A percentile compares a stretch with the other conserved stretches of the same genome.
Conservation (phyloP, 2,113 vertebrate genomes). For the Mus spicilegus region DNA sequence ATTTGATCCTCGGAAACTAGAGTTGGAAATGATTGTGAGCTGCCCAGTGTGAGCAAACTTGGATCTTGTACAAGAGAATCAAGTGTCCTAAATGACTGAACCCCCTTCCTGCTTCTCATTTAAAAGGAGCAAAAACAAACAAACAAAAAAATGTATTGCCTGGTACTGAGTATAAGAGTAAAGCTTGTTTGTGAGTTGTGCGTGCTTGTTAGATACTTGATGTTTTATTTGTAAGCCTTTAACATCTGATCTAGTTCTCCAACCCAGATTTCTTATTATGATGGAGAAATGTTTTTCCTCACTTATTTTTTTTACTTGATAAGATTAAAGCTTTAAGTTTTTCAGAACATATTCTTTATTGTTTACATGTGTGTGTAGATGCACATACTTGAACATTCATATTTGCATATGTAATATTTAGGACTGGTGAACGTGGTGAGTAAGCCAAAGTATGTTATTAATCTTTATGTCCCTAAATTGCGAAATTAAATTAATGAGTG, state of each 20-base stretch:
- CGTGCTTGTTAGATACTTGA: background rate
- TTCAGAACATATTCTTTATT: background rate
- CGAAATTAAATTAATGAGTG: background rate
- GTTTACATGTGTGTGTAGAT: background rate
- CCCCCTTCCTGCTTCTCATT: background rate
- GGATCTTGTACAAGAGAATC: background rate
- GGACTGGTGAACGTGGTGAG: background rate
- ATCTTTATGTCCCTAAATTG: background rate
- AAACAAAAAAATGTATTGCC: background rate
- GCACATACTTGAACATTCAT: background rate
- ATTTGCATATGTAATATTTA: background rate
- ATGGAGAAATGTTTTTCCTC: background rate
- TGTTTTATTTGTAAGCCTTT: background rate
- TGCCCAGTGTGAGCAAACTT: background rate
- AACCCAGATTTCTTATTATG: background rate
- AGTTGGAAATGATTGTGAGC: background rate
- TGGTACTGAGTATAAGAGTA: background rate
- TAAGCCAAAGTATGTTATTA: slow-evolving; percentile 2
- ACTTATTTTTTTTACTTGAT: background rate
- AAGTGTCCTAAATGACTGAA: background rate
- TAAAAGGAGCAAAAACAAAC: background rate
- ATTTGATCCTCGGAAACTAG: background rate
- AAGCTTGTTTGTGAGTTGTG: background rate
- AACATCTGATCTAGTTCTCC: background rate
- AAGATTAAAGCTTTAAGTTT: background rate